Percentiles rank a stretch among this genome's conserved stretches.
These are phyloP conservation scores for Drosophila subquinaria DNA, from an alignment of 2,888 invertebrate genomes.

Conservation along the genomic window DNA sequence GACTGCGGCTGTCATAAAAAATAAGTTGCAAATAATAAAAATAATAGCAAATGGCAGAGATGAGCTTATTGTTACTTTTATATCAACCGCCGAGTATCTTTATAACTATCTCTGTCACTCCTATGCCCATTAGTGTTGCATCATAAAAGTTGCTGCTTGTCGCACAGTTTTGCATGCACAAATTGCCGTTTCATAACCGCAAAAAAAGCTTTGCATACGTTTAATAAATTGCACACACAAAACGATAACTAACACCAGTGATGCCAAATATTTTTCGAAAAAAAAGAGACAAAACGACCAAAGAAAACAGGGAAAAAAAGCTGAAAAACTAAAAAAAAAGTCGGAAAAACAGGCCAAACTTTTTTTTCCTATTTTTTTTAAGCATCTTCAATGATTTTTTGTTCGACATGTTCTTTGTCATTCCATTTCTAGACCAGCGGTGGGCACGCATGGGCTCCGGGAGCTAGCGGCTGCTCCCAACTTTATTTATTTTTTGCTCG, in stretches of 20 bases:
- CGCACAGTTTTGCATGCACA: conserved; percentile 67
- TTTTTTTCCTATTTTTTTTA: too few species aligned
- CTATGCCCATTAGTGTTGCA: conserved; percentile 48
- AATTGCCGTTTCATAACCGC: conserved; percentile 66
- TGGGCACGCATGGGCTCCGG: too few species aligned
- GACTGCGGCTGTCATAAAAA: conserved; percentile 53
- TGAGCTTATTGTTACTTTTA: conserved; percentile 31
- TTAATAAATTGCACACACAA: conserved; percentile 17
- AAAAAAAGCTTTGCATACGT: conserved; percentile 22
- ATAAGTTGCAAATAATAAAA: conserved; percentile 73
- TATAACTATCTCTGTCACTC: conserved; percentile 23
- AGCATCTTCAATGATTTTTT: too few species aligned
- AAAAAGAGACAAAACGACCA: too few species aligned
- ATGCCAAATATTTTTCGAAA: too few species aligned
- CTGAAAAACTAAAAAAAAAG: too few species aligned
- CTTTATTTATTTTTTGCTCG: too few species aligned
- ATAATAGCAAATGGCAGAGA: conserved; percentile 64
- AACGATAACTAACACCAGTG: conserved; percentile 11
- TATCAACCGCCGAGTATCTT: conserved; percentile 6
- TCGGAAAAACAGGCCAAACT: too few species aligned
- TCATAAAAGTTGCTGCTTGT: conserved; percentile 52
- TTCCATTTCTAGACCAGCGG: too few species aligned
- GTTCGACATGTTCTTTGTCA: too few species aligned
- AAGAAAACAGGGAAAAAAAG: too few species aligned
- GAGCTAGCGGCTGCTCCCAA: too few species aligned